A percentile compares a stretch with the other conserved stretches of the same genome.
Conservation (phyloP, 2,797 vertebrate genomes). For the Rhinichthys osculus region DNA sequence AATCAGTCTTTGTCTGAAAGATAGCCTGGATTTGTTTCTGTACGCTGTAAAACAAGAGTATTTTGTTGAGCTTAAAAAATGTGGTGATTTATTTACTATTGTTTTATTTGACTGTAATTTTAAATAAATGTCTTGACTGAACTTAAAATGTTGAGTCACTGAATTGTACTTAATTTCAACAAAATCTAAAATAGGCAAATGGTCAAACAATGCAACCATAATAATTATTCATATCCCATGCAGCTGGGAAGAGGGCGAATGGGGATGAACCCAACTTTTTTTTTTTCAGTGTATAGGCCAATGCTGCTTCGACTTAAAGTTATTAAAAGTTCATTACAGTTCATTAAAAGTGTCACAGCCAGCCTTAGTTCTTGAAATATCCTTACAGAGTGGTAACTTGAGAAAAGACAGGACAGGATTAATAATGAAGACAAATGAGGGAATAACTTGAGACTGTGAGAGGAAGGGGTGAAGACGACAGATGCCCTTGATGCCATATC, state of each 20-base stretch:
- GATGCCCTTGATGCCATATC: constrained; percentile 45
- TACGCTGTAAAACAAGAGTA: background rate
- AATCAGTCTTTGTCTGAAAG: background rate
- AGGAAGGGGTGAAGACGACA: constrained; percentile 8
- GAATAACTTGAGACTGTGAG: background rate
- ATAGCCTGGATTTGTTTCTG: background rate
- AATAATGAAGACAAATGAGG: constrained; percentile 53
- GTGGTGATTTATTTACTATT: too few relatives aligned
- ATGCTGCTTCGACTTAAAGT: background rate
- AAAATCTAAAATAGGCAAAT: background rate
- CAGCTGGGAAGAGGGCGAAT: background rate
- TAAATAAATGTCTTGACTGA: background rate
- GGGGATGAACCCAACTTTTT: too few relatives aligned
- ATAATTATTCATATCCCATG: background rate
- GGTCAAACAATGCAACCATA: background rate
- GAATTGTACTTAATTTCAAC: background rate
- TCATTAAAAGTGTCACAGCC: constrained; percentile 16
- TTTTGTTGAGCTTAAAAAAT: background rate
- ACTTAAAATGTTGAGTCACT: constrained; percentile 5
- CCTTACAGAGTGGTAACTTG: constrained; percentile 33
- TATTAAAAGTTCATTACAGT: background rate
- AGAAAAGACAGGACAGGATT: constrained; percentile 36
- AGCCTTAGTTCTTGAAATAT: background rate
- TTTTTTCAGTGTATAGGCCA: background rate
- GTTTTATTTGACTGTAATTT: background rate